Evolutionary conservation across 2,888 invertebrate genomes (phyloP), one percentile per base, ranked within the genome.

Genomic region (Hydrotaea diabolus): DNA sequence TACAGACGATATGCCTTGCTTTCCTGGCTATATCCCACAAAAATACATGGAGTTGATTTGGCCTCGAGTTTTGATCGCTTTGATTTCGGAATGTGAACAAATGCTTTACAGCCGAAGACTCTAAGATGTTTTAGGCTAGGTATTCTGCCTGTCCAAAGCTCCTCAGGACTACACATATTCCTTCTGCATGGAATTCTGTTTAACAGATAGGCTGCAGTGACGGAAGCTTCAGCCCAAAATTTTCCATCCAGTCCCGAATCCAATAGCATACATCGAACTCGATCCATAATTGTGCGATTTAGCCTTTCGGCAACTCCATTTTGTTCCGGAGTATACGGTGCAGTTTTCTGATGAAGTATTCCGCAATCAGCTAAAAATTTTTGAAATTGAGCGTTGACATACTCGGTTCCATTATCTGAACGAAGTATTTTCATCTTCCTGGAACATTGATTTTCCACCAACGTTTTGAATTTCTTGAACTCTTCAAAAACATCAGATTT

Each of bases 61-160:
- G 62, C 36, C 2, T 86, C 77, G 0, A 86, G 55, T 26, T 87
- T 86, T 3, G 23, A 66, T 11, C 85, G 83, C 39, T 87, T 83
- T 71, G 77, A 53, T 62, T 86, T 86, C 0, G 84, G 86, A 0
- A 83, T 59, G 19, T 87, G 84, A 0, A 81, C 84, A 78, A 86
- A 85, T 0, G 84, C 86, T 19, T 81, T 86, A 21, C 86, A 86
- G 0, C 85, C 86, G 80, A 87, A 88, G 0, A 86, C 80, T 8
- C 80, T 78, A 4, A 87, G 21, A 72, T 78, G 75, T 11, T 80
- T 83, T 21, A 86, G 46, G 43, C 72, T 80, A n/a, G 85, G 86
- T 66, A 77, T 86, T 17, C 46, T 77, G 5, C 85, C 82, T 0
- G 83, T n/a, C 86, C 82, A 87, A 19, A 86, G 9, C 49, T 87